Conservation (phyloP, 2,888 invertebrate species). For the Dicycla oo region DNA sequence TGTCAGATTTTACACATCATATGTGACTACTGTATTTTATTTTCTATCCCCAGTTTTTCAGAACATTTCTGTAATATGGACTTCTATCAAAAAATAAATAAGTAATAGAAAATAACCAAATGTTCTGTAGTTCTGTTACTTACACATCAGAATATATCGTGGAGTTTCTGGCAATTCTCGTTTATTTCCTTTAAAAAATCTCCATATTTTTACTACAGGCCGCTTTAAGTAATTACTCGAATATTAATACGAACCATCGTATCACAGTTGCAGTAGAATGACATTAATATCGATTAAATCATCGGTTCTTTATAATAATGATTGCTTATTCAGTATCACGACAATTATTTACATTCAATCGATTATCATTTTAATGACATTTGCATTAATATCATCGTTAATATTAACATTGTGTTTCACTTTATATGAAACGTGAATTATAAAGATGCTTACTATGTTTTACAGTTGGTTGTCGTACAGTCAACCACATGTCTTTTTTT, state of each 20-base stretch:
- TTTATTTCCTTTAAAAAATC: no score
- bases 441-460: not conserved
- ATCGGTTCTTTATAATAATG: conserved; percentile 23
- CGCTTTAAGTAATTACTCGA: not conserved
- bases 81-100: not conserved
- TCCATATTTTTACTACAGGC: not conserved
- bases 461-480: not conserved
- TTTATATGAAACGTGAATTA: not conserved
- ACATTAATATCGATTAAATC: conserved; percentile 1
- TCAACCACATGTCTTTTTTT: not conserved
- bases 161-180: no score
- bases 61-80: no score
- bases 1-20: no score
- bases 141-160: not conserved
- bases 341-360: conserved; percentile 38
- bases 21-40: no score
- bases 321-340: conserved; percentile 36
- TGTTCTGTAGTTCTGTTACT: not conserved
- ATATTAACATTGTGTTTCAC: not conserved
- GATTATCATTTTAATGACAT: conserved; percentile 44
- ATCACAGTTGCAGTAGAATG: not conserved
- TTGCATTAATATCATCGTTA: conserved; percentile 11
- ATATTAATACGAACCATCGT: not conserved
- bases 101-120: not conserved
- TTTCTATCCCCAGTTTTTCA: no score